phyloP scores from a whole-genome alignment of 2,797 vertebrate genomes.

The Hydrocynus forskahlii region DNA sequence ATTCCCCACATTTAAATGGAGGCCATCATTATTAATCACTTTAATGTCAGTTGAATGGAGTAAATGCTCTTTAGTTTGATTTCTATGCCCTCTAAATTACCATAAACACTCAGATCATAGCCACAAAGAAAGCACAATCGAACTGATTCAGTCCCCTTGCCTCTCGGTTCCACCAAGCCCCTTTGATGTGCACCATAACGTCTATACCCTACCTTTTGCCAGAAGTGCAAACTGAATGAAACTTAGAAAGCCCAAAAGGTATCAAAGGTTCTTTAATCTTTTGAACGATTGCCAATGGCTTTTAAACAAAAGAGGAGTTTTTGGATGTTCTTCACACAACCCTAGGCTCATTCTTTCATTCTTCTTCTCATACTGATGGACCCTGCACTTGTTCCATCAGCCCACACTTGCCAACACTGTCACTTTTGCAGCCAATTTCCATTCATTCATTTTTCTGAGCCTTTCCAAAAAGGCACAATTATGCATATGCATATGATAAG shows the following conservation, averaged over 20 bases:
- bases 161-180: background rate
- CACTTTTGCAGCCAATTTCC: background rate
- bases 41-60: conserved; percentile 25
- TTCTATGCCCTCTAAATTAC: conserved; percentile 32
- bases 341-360: background rate
- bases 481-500: background rate
- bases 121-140: conserved; percentile 10
- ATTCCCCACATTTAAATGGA: conserved; percentile 36
- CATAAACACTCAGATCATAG: conserved; percentile 13
- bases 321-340: conserved; percentile 8
- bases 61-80: conserved; percentile 25
- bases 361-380: conserved; percentile 1
- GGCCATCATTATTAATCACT: conserved; percentile 15
- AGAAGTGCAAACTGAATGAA: background rate
- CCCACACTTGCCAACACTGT: background rate
- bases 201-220: background rate
- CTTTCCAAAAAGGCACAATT: background rate
- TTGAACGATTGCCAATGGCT: background rate
- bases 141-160: background rate
- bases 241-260: background rate
- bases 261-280: background rate
- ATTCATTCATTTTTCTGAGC: background rate
- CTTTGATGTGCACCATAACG: background rate
- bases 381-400: background rate
- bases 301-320: background rate